Evolutionary conservation across 2,113 vertebrate species (phyloP), one percentile per base, ranked within the genome.

Genomic region (Podocnemis expansa): DNA sequence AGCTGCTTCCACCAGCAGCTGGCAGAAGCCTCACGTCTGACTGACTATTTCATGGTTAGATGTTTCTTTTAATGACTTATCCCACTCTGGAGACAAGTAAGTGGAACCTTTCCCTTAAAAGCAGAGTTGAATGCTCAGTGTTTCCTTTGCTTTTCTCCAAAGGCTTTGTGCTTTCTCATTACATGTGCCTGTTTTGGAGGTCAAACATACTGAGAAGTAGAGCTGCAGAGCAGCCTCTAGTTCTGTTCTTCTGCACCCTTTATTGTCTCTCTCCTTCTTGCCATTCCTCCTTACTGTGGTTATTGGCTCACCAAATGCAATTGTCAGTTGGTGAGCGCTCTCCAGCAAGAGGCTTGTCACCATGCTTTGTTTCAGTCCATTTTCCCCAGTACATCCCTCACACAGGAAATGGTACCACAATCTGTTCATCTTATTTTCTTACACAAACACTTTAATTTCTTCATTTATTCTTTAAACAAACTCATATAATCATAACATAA

Each of bases 241-340:
- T 38, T 43, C 34, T 84, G 58, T 5, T 5, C 21, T 83, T 34
- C 45, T 29, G 78, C n/a, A 89, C 27, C 38, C 83, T 85, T 85
- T 67, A 58, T 43, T 95, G 38, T 52, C 56, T 89, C 78, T 60
- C 43, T 56, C 56, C 87, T 75, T 58, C 29, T 95, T 92, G 56
- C 78, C 41, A 52, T 92, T 89, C 82, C 43, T 45, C 47, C 83
- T 67, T 25, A 41, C 67, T 60, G 52, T 27, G 25, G 93, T 93
- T 91, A 91, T 73, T 54, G 92, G 80, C 34, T 78, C 96, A 80
- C 89, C 63, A 90, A 87, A 34, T 47, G 58, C 75, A 87, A 82
- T 78, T 79, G 63, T 85, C 78, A 83, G 7, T 24, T 84, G 17
- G 87, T 60, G 25, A 25, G 10, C 24, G 25, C 70, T 43, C 38